Percentiles rank a stretch among this genome's conserved stretches.
These are phyloP conservation scores for Pseudomyrmex concolor DNA, from an alignment of 1,140 invertebrate species.

Conservation along the genomic window DNA sequence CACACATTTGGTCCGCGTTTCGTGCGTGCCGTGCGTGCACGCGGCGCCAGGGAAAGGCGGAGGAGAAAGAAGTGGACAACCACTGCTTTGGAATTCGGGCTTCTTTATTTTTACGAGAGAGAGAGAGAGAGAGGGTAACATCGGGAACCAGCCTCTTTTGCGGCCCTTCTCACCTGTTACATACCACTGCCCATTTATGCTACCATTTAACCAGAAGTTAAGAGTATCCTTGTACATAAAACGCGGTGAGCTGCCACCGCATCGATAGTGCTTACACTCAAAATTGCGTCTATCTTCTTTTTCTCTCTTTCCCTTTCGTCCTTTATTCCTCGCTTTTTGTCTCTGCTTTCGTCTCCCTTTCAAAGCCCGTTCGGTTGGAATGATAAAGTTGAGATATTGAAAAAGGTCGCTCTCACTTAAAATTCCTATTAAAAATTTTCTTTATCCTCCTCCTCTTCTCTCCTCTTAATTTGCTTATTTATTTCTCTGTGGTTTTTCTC, in stretches of 20 bases:
- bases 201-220: conserved; percentile 70
- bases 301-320: neutral
- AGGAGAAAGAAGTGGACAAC: conserved; percentile 70
- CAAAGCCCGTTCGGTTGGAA: neutral
- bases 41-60: neutral
- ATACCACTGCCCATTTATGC: conserved; percentile 66
- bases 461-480: neutral
- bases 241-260: conserved; percentile 3
- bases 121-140: no score
- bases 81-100: conserved; percentile 79
- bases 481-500: no score
- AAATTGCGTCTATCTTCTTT: conserved; percentile 41
- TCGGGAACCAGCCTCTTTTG: conserved; percentile 69
- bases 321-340: neutral
- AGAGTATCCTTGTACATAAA: conserved; percentile 58
- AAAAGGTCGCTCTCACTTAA: neutral
- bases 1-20: neutral
- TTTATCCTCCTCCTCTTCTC: neutral
- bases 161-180: conserved; percentile 77
- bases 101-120: conserved; percentile 78
- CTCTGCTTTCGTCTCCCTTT: neutral
- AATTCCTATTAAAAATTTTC: neutral
- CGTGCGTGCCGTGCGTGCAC: neutral
- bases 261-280: conserved; percentile 17
- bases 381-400: neutral